Base-by-base conservation (phyloP, 1,140 invertebrate species). In the Aphidius gifuensis region DNA sequence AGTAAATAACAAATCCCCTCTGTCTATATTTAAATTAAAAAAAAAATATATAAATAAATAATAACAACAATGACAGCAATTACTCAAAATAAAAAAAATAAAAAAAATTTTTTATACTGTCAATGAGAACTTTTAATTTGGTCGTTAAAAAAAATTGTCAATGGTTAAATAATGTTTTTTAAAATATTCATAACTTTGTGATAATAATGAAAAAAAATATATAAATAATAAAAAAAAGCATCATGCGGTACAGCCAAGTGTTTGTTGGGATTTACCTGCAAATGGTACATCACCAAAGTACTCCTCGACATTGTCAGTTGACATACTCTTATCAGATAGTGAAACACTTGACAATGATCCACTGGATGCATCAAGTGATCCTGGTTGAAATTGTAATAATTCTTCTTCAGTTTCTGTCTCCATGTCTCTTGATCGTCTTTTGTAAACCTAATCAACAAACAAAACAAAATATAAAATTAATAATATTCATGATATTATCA, bases 201-300 rank as follows among this genome's bases (percentile, higher is more conserved):
- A 69, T 71, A 70, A 74, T 66, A 72, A 68, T 64, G 69, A 72
- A 72, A 67, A 21, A 77, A 69, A 76, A 74, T 16, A 16, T 16
- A 16, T 16, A 80, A 70, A 74, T 66, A 75, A 78, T 65, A 79
- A 71, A 78, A 79, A 74, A 75, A 81, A 81, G 80, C 79, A 76
- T 81, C 80, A 81, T 81, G 80, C 79, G 79, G 80, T 81, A 78
- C 80, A 81, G 79, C 78, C 79, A 80, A 81, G 79, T 76, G 79
- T 79, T 72, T 76, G 77, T 77, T 80, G 78, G 71, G 76, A 78
- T 85, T 88, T 83, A 92, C 91, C 92, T 79, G 92, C 91, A 82
- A 93, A 95, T 58, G 92, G 92, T 59, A 89, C 86, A 74, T 94
- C 92, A 60, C 90, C 88, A 59, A 92, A 85, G 74, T 89, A 92